Base-by-base conservation (phyloP, 2,113 vertebrate genomes). In the Rissa tridactyla region DNA sequence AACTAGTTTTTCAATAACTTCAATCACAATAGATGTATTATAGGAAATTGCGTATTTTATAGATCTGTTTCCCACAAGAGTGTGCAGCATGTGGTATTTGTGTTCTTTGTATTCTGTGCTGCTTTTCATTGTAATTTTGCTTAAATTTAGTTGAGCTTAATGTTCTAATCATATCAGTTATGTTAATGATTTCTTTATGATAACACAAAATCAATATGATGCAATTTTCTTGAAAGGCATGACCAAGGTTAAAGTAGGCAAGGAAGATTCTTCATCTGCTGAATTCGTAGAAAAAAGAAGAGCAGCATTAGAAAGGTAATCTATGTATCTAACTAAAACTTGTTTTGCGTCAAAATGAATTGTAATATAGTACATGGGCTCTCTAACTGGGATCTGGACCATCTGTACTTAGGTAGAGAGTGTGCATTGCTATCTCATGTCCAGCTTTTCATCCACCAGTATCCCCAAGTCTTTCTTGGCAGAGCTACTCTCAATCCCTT, bases 211-310 rank as follows among this genome's bases (percentile, higher is more conserved):
- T 91, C 25, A 75, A 44, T 79, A 71, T 71, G 32, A 72, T 91
- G 69, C 61, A 69, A 68, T 79, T 90, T 92, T 94, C 38, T 97
- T 96, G 95, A 92, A 97, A 99, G 99, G 99, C 60, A 99, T 99
- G 99, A 99, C 99, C n/a, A 99, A 99, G 95, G 99, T 99, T 92
- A 99, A 99, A 98, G 99, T 99, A 83, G 99, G 99, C 91, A 99
- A 99, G 97, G 99, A 99, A 97, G 99, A 99, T 76, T 98, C 98
- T 64, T 99, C 99, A 57, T 99, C 99, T 69, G 98, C 98, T 44
- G 99, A 99, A 95, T 99, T 99, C 89, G 98, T 99, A 90, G 99
- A 99, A 97, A 99, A 99, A 97, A 98, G 99, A 97, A 98, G 99
- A 97, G 98, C 99, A 52, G 98, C 99, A 6, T 95, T 99, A 75